phyloP scores from a whole-genome alignment of 2,113 vertebrate species.

The Petromus typicus region DNA sequence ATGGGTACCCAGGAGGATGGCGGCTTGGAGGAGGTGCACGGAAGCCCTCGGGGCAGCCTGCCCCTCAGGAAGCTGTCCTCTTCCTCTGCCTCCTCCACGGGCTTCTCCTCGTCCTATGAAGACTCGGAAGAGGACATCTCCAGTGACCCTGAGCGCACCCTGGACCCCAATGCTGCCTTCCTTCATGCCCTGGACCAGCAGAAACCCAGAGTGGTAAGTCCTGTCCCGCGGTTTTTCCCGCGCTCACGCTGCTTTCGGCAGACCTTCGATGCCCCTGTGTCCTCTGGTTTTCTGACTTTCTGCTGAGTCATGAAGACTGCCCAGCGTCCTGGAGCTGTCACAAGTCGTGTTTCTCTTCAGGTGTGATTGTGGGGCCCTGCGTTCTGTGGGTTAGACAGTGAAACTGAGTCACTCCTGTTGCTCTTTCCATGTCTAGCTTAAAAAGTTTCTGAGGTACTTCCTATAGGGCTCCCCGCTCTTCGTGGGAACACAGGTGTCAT shows the following conservation, averaged over 20 bases:
- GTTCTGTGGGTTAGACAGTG: neutral
- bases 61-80: constrained; percentile 95
- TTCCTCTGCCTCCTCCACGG: constrained; percentile 96
- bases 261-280: neutral
- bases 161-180: constrained; percentile 90
- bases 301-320: neutral
- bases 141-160: constrained; percentile 94
- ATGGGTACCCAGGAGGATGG: constrained; percentile 88
- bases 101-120: constrained; percentile 98
- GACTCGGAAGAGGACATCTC: constrained; percentile 98
- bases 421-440: neutral
- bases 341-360: neutral
- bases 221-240: neutral
- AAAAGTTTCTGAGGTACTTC: neutral
- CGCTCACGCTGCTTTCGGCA: neutral
- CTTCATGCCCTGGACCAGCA: constrained; percentile 93
- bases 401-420: neutral
- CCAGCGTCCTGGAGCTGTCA: neutral
- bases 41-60: constrained; percentile 85
- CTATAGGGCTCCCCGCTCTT: neutral
- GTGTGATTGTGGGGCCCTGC: neutral
- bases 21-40: constrained; percentile 78
- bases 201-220: constrained; percentile 95
- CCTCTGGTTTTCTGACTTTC: neutral
- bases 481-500: neutral